Conservation (phyloP, 2,113 vertebrate species). For the Globicephala melas region DNA sequence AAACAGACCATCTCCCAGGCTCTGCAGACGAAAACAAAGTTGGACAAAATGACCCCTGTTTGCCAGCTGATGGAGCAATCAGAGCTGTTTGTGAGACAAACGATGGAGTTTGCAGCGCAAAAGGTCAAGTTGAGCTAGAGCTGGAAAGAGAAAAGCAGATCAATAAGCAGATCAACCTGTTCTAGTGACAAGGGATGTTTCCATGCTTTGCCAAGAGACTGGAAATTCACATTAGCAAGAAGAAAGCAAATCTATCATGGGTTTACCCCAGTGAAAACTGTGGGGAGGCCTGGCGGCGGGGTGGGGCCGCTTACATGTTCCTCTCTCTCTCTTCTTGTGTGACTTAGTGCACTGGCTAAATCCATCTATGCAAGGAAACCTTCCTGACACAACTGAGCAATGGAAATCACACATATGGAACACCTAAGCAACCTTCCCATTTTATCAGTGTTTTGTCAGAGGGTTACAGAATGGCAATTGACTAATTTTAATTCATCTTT, state of each 20-base stretch:
- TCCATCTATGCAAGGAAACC: background rate
- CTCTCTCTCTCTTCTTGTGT: background rate
- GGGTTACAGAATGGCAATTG: background rate
- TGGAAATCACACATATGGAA: background rate
- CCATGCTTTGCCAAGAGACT: background rate
- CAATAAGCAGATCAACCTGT: background rate
- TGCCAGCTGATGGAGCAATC: background rate
- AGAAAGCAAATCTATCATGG: background rate
- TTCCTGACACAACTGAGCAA: background rate
- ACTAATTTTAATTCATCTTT: background rate
- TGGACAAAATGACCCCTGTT: background rate
- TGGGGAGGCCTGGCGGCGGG: background rate
- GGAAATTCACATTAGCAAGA: constrained; percentile 5
- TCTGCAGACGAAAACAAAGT: background rate
- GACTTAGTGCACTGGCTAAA: background rate
- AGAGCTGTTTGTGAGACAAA: background rate
- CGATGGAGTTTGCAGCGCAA: background rate
- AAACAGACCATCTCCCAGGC: background rate
- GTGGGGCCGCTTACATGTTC: background rate
- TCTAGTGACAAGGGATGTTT: background rate
- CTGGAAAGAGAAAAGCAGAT: constrained; percentile 48
- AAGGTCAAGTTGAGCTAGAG: constrained; percentile 21
- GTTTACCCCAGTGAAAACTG: background rate
- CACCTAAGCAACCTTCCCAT: background rate
- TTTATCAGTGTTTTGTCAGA: background rate